phyloP scores from a whole-genome alignment of 2,113 vertebrate genomes.

The Sebastes schlegelii region DNA sequence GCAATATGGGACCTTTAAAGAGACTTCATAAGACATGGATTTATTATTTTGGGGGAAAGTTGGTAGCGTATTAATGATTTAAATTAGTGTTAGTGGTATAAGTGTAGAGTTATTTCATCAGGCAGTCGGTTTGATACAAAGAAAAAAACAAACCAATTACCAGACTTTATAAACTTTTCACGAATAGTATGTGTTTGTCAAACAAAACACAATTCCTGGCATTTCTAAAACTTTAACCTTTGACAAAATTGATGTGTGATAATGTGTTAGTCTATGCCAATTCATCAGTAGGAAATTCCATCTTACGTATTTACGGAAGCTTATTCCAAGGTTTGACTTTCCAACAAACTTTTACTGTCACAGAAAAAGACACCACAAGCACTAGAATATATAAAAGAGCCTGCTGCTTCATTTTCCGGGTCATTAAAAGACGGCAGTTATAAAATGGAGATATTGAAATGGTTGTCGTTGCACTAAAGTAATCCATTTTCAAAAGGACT shows the following conservation, averaged over 20 bases:
- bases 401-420: neutral
- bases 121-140: conserved; percentile 26
- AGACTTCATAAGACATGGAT: conserved; percentile 26
- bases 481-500: neutral
- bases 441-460: conserved; percentile 21
- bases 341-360: neutral
- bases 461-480: conserved; percentile 7
- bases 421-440: conserved; percentile 30
- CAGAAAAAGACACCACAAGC: neutral
- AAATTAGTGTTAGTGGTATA: neutral
- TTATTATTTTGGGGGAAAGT: neutral
- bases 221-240: conserved; percentile 16
- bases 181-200: conserved; percentile 16
- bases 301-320: neutral
- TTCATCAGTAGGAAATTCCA: neutral
- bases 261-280: neutral
- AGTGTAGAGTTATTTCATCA: conserved; percentile 7
- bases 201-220: conserved; percentile 31
- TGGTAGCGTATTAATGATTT: conserved; percentile 36
- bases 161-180: conserved; percentile 22
- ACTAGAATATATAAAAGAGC: neutral
- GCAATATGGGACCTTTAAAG: neutral
- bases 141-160: conserved; percentile 29
- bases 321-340: conserved; percentile 3
- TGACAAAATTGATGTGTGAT: neutral